Conservation (phyloP, 2,888 invertebrate species). For the Argyresthia goedartella region DNA sequence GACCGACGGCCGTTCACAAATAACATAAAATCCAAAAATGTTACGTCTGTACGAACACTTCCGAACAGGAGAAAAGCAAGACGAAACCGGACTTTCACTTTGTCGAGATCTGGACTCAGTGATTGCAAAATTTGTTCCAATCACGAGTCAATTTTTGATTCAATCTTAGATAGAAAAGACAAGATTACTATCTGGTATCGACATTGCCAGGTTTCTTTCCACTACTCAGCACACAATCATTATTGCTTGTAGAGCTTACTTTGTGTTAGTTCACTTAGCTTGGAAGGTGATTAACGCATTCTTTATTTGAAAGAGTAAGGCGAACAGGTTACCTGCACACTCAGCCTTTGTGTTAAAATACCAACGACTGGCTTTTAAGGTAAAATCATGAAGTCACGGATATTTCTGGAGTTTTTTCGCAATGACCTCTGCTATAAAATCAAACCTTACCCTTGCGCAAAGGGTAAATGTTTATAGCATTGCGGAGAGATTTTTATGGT, state of each 20-base stretch:
- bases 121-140: slow-evolving; percentile 44
- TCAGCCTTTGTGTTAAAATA: slow-evolving; percentile 25
- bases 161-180: slow-evolving; percentile 6
- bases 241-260: background rate
- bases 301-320: slow-evolving; percentile 2
- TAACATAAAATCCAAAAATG: slow-evolving; percentile 11
- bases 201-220: background rate
- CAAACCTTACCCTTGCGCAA: background rate
- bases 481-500: background rate
- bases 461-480: background rate
- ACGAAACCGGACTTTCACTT: slow-evolving; percentile 53
- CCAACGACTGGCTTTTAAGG: slow-evolving; percentile 31
- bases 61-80: slow-evolving; percentile 39
- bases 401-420: background rate
- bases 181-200: background rate
- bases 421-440: slow-evolving; percentile 7
- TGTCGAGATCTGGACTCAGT: slow-evolving; percentile 25
- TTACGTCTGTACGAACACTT: slow-evolving; percentile 17
- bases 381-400: slow-evolving; percentile 9
- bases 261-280: background rate
- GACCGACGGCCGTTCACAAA: background rate
- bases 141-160: slow-evolving; percentile 18
- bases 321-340: slow-evolving; percentile 28
- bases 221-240: background rate
- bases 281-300: background rate